A percentile compares a stretch with the other conserved stretches of the same genome.
phyloP scores from a whole-genome alignment of 2,797 vertebrate genomes.

The Megalops cyprinoides region DNA sequence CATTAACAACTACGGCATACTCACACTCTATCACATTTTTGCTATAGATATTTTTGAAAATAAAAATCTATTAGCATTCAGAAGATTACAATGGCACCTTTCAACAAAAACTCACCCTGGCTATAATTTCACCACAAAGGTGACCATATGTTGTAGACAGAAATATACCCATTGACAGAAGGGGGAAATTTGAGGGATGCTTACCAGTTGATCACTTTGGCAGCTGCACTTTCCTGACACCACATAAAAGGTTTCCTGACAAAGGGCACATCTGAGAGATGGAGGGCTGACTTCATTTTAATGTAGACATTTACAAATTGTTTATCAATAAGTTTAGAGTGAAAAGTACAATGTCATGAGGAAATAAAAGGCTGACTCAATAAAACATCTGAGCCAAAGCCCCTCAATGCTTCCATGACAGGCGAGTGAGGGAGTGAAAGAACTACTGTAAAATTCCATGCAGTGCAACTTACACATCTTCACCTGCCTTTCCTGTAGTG shows the following conservation, averaged over 20 bases:
- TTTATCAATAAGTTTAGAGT: not conserved
- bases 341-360: not conserved
- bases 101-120: not conserved
- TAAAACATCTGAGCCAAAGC: not conserved
- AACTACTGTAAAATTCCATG: too few species aligned
- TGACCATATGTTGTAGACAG: not conserved
- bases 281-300: not conserved
- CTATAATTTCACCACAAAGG: not conserved
- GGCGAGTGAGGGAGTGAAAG: too few species aligned
- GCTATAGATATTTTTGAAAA: too few species aligned
- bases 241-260: slow-evolving; percentile 43
- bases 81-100: too few species aligned
- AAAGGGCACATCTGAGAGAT: slow-evolving; percentile 44
- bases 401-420: not conserved
- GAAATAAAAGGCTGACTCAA: not conserved
- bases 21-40: too few species aligned
- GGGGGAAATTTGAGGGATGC: not conserved
- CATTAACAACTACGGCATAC: not conserved
- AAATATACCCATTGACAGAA: not conserved
- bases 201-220: slow-evolving; percentile 35
- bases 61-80: too few species aligned
- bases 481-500: not conserved
- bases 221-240: slow-evolving; percentile 31
- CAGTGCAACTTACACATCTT: not conserved
- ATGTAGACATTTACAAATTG: not conserved